A percentile compares a stretch with the other conserved stretches of the same genome.
Conservation (phyloP, 2,888 invertebrate species). For the Scrobipalpa costella region DNA sequence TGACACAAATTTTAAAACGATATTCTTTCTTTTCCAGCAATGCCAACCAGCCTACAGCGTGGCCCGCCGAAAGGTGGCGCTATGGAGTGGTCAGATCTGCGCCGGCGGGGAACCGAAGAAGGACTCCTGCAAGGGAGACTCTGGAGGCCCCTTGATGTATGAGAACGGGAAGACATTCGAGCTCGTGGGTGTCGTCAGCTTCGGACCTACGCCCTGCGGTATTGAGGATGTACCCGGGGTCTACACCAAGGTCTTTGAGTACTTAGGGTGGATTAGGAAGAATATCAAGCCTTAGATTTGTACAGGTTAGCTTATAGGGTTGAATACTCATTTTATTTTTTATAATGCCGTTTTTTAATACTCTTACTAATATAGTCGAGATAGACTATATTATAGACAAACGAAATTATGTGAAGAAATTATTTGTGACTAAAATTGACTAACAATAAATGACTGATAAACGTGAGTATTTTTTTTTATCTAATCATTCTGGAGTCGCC, state of each 20-base stretch:
- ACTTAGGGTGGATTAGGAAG: slow-evolving; percentile 80
- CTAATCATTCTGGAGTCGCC: no score
- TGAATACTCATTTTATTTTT: slow-evolving; percentile 9
- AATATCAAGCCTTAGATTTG: slow-evolving; percentile 49
- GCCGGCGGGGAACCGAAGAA: slow-evolving; percentile 80
- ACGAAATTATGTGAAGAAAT: slow-evolving; percentile 8
- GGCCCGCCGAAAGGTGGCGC: slow-evolving; percentile 35
- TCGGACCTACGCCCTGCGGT: slow-evolving; percentile 83
- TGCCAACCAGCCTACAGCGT: slow-evolving; percentile 46
- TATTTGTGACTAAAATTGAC: neutral
- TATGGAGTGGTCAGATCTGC: slow-evolving; percentile 70
- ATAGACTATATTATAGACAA: no score
- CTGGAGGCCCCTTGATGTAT: slow-evolving; percentile 83
- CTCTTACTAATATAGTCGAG: neutral
- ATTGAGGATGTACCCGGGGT: slow-evolving; percentile 82
- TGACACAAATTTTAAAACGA: neutral
- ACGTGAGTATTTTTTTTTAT: neutral
- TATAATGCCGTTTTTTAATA: neutral
- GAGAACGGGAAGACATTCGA: slow-evolving; percentile 49
- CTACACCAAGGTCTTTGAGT: slow-evolving; percentile 82
- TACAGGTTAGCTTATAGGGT: neutral
- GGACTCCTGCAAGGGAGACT: slow-evolving; percentile 84
- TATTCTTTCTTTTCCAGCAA: slow-evolving; percentile 38
- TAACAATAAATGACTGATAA: slow-evolving; percentile 10
- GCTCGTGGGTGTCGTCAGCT: slow-evolving; percentile 81